A percentile compares a stretch with the other conserved stretches of the same genome.
phyloP scores from a whole-genome alignment of 1,140 invertebrate genomes.

The Eumaeus atala region DNA sequence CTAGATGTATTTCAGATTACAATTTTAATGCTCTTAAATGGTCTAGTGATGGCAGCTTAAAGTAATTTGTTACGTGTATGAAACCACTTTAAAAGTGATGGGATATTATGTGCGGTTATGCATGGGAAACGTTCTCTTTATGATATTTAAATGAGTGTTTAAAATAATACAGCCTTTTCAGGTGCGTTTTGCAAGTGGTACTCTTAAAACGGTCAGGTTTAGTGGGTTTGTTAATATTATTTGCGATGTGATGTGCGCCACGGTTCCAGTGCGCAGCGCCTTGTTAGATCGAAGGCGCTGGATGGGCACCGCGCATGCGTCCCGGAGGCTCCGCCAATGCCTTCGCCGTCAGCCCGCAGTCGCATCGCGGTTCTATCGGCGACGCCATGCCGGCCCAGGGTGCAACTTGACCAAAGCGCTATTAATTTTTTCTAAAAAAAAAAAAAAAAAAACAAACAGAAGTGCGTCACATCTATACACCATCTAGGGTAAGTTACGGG shows the following conservation, averaged over 20 bases:
- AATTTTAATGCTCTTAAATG: no score
- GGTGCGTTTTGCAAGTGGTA: constrained; percentile 32
- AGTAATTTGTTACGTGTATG: constrained; percentile 5
- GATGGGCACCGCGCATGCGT: constrained; percentile 50
- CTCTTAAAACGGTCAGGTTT: constrained; percentile 41
- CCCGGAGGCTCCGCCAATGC: constrained; percentile 30
- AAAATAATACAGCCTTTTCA: constrained; percentile 34
- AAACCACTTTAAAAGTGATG: no score
- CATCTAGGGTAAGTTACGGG: constrained; percentile 56
- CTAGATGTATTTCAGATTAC: no score
- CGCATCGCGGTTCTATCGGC: constrained; percentile 55
- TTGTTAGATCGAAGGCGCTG: constrained; percentile 60
- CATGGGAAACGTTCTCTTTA: neutral
- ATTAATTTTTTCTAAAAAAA: constrained; percentile 42
- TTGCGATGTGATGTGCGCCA: constrained; percentile 59
- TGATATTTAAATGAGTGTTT: neutral
- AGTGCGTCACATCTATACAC: constrained; percentile 38
- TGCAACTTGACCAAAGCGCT: constrained; percentile 58
- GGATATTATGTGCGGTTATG: no score
- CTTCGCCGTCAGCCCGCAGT: constrained; percentile 54
- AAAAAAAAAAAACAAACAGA: constrained; percentile 51
- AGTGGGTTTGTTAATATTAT: constrained; percentile 53
- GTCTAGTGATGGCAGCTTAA: neutral
- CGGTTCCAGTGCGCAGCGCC: constrained; percentile 38
- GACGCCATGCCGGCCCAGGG: constrained; percentile 59